Percentiles rank a stretch among this genome's conserved stretches.
These are phyloP conservation scores for Ennomos erosarius DNA, from an alignment of 2,888 invertebrate genomes.

Conservation along the genomic window DNA sequence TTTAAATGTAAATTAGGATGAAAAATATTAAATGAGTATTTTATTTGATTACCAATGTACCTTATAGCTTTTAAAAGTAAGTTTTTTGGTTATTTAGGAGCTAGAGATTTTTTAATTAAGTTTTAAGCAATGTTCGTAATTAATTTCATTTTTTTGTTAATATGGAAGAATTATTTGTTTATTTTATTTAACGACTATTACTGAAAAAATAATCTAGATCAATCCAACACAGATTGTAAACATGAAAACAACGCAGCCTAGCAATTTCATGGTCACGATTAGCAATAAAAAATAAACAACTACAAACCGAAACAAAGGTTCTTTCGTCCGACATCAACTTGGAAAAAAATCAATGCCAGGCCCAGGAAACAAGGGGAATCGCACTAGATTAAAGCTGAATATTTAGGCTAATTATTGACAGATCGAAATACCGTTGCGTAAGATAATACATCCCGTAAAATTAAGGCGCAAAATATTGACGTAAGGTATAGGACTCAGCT, in stretches of 20 bases:
- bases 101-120: too few relatives aligned
- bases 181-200: not conserved
- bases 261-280: conserved; percentile 81
- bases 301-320: conserved; percentile 71
- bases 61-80: too few relatives aligned
- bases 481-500: conserved; percentile 81
- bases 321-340: conserved; percentile 60
- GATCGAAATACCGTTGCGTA: conserved; percentile 73
- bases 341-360: conserved; percentile 71
- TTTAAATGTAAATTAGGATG: too few relatives aligned
- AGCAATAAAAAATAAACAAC: conserved; percentile 74
- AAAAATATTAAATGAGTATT: too few relatives aligned
- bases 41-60: too few relatives aligned
- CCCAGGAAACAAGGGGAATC: conserved; percentile 22
- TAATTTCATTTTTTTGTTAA: too few relatives aligned
- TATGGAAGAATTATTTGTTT: too few relatives aligned
- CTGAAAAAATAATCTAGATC: conserved; percentile 28
- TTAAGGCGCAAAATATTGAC: conserved; percentile 84
- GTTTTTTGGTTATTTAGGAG: too few relatives aligned
- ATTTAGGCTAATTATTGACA: conserved; percentile 35
- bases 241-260: conserved; percentile 67
- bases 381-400: conserved; percentile 13
- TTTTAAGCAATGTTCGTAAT: too few relatives aligned
- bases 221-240: conserved; percentile 41
- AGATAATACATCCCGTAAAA: conserved; percentile 67